A percentile compares a stretch with the other conserved stretches of the same genome.
These are phyloP conservation scores for Buphagus erythrorhynchus DNA, from an alignment of 2,797 vertebrate species.

Conservation along the genomic window DNA sequence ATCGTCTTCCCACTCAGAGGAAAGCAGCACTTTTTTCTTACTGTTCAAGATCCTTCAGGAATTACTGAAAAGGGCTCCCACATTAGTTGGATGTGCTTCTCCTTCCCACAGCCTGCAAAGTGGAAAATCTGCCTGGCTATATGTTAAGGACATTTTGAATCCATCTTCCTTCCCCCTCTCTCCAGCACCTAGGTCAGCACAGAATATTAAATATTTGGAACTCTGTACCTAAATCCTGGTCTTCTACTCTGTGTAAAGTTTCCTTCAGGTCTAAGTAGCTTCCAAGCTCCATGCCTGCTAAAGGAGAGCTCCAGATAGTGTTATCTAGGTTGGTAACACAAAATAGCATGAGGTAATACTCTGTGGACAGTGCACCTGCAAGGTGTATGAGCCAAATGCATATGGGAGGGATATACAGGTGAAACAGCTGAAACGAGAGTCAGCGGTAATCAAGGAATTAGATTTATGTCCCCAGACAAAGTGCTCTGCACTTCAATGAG, in stretches of 20 bases:
- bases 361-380: neutral
- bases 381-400: neutral
- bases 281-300: neutral
- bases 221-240: neutral
- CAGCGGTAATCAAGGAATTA: neutral
- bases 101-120: neutral
- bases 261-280: neutral
- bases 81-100: neutral
- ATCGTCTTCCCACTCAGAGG: neutral
- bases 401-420: accelerated
- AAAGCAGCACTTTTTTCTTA: neutral
- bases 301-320: neutral
- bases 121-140: neutral
- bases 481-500: neutral
- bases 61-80: neutral
- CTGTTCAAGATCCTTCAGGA: neutral
- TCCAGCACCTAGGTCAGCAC: neutral
- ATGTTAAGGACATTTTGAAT: neutral
- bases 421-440: neutral
- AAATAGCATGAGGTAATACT: neutral
- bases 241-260: neutral
- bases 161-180: neutral
- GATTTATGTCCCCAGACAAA: neutral
- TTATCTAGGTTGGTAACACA: neutral
- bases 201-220: neutral